Percentiles rank a stretch among this genome's conserved stretches.
These are phyloP conservation scores for Puffinus mauretanicus DNA, from an alignment of 2,113 vertebrate species.

Conservation along the genomic window DNA sequence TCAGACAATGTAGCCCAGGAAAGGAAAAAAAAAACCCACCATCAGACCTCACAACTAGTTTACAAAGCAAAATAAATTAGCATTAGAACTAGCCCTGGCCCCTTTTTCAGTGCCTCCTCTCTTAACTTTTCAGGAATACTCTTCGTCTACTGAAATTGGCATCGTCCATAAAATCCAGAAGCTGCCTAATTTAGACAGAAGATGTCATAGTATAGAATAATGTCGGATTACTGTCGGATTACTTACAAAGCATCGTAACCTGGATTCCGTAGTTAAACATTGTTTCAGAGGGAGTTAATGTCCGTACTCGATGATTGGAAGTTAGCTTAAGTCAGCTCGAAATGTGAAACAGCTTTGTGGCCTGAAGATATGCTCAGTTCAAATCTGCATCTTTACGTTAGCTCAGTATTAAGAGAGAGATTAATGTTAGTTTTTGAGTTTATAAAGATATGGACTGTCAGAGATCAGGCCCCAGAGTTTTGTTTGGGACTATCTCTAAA, in stretches of 20 bases:
- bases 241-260: not conserved
- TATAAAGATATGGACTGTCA: not conserved
- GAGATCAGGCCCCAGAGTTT: not conserved
- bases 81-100: conserved; percentile 75
- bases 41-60: conserved; percentile 80
- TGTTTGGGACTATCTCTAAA: not conserved
- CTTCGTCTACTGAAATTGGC: not conserved
- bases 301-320: not conserved
- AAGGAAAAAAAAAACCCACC: not conserved
- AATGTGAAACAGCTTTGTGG: not conserved
- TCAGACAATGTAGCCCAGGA: conserved; percentile 77
- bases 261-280: not conserved
- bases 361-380: not conserved
- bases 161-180: not conserved
- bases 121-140: conserved; percentile 11
- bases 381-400: not conserved
- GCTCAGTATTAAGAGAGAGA: not conserved
- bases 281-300: not conserved
- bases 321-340: not conserved
- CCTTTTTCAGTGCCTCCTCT: not conserved
- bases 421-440: not conserved
- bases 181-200: not conserved
- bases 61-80: conserved; percentile 81
- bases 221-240: not conserved
- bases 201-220: not conserved